Conservation (phyloP, 2,113 vertebrate species). For the Heteronetta atricapilla region DNA sequence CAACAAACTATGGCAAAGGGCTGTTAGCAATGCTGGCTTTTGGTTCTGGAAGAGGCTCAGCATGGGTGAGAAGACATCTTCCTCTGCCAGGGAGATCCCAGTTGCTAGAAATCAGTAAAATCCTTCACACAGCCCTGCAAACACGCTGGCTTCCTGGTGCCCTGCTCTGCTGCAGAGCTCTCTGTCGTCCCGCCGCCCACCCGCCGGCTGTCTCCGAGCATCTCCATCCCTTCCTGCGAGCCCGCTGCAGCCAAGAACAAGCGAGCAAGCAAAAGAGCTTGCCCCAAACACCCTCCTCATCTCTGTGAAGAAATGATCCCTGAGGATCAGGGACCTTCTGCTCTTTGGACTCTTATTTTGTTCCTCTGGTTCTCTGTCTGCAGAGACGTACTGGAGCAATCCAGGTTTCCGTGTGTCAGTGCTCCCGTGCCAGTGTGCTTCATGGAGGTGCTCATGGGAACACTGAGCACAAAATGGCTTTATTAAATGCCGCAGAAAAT, state of each 20-base stretch:
- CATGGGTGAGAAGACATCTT: not conserved
- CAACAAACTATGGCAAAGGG: not conserved
- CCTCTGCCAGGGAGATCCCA: not conserved
- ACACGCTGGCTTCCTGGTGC: not conserved
- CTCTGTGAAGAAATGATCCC: not conserved
- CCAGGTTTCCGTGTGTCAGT: not conserved
- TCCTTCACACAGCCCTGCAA: not conserved
- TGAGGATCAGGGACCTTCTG: not conserved
- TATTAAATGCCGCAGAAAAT: constrained; percentile 15
- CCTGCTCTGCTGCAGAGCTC: not conserved
- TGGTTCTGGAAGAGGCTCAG: not conserved
- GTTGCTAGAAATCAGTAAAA: not conserved
- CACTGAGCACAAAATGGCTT: not conserved
- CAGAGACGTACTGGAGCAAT: not conserved
- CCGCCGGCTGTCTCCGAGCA: constrained; percentile 9
- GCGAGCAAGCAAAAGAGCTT: not conserved
- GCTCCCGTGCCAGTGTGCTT: not conserved
- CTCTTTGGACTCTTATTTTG: not conserved
- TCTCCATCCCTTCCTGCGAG: not conserved
- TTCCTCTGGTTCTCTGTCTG: not conserved
- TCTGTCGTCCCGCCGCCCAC: constrained; percentile 40
- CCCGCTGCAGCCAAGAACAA: not conserved
- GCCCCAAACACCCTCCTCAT: not conserved
- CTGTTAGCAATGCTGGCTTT: not conserved
- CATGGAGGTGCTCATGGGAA: not conserved